Evolutionary conservation across 2,113 vertebrate species (phyloP).

Genomic region (Cyanocitta stelleri): DNA sequence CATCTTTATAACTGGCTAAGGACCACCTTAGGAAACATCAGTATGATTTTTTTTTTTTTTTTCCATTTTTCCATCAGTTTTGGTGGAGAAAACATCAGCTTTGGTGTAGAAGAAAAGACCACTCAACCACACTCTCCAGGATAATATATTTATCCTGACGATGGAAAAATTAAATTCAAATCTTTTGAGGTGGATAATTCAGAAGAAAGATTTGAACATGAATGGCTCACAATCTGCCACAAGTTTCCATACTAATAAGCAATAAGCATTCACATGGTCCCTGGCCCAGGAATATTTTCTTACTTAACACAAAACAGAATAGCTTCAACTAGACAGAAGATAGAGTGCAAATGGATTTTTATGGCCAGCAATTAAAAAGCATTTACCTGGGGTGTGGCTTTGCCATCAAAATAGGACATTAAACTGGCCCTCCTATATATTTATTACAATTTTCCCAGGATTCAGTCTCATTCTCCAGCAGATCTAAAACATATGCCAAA

Average conservation of each 20-base stretch:
- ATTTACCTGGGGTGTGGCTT: background rate
- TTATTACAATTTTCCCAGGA: background rate
- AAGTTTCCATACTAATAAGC: background rate
- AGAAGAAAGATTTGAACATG: background rate
- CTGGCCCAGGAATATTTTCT: background rate
- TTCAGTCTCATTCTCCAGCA: background rate
- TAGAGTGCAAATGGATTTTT: background rate
- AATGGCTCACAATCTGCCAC: background rate
- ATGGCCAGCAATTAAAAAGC: background rate
- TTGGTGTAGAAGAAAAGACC: background rate
- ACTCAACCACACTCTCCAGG: background rate
- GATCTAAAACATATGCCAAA: background rate
- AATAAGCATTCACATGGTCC: background rate
- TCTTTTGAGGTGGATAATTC: background rate
- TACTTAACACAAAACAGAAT: background rate
- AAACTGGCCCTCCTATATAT: background rate
- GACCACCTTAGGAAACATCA: background rate
- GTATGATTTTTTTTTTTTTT: background rate
- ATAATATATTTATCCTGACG: background rate
- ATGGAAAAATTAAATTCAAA: background rate
- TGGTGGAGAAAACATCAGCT: background rate
- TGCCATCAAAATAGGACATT: background rate
- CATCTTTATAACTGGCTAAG: background rate
- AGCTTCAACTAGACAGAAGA: background rate
- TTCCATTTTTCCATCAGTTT: background rate